A percentile compares a stretch with the other conserved stretches of the same genome.
phyloP scores from a whole-genome alignment of 1,140 invertebrate genomes.

The Cylas formicarius region DNA sequence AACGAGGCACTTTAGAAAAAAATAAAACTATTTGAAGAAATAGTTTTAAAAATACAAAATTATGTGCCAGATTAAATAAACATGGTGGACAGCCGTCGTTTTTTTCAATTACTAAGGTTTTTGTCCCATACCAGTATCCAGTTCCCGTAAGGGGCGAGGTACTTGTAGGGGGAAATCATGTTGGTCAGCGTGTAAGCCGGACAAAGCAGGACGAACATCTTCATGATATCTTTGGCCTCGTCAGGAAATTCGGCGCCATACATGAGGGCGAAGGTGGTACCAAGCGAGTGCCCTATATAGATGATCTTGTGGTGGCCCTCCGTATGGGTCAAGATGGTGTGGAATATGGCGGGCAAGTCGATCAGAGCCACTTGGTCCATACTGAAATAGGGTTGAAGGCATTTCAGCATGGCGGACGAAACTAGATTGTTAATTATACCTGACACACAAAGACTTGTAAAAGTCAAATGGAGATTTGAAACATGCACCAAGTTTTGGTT shows the following conservation, averaged over 20 bases:
- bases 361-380: constrained; percentile 52
- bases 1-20: too few relatives aligned
- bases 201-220: constrained; percentile 33
- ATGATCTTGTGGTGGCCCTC: constrained; percentile 40
- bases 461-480: too few relatives aligned
- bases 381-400: too few relatives aligned
- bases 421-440: too few relatives aligned
- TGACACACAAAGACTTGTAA: too few relatives aligned
- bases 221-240: constrained; percentile 31
- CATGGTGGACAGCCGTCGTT: too few relatives aligned
- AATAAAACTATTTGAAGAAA: too few relatives aligned
- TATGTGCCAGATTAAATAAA: too few relatives aligned
- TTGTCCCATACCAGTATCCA: constrained; percentile 32
- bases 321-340: constrained; percentile 46
- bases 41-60: too few relatives aligned
- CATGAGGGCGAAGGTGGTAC: constrained; percentile 41
- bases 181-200: constrained; percentile 35
- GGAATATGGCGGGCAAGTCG: constrained; percentile 54
- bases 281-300: constrained; percentile 51
- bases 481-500: too few relatives aligned
- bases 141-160: constrained; percentile 27
- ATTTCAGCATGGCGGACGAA: too few relatives aligned
- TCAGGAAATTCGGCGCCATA: constrained; percentile 41
- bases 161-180: constrained; percentile 30
- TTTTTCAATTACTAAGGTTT: too few relatives aligned